Evolutionary conservation across 2,113 vertebrate genomes (phyloP).

Genomic region (Pollimyrus isidori): DNA sequence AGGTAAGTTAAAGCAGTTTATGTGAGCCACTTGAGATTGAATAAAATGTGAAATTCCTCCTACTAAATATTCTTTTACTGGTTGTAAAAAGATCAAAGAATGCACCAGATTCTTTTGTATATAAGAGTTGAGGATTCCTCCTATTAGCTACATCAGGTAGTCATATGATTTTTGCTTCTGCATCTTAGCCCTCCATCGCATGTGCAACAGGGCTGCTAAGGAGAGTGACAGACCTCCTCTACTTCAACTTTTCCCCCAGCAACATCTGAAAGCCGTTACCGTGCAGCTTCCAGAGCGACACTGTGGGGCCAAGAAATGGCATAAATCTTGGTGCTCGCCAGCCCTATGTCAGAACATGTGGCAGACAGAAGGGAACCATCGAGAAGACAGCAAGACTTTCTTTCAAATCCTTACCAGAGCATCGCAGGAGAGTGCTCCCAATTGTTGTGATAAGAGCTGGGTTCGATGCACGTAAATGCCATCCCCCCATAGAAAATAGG

Average conservation of each 20-base stretch:
- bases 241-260: slow-evolving; percentile 14
- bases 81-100: background rate
- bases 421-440: background rate
- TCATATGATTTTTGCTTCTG: background rate
- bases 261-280: slow-evolving; percentile 38
- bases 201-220: background rate
- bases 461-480: background rate
- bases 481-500: background rate
- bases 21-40: background rate
- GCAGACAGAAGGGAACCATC: slow-evolving; percentile 19
- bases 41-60: background rate
- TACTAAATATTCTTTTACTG: background rate
- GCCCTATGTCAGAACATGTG: slow-evolving; percentile 22
- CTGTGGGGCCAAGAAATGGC: slow-evolving; percentile 20
- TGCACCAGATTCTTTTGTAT: background rate
- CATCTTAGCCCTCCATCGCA: background rate
- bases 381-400: background rate
- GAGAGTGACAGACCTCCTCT: background rate
- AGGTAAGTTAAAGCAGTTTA: background rate
- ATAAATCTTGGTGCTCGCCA: slow-evolving; percentile 23
- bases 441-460: background rate
- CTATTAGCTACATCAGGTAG: background rate
- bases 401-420: background rate
- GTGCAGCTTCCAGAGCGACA: slow-evolving; percentile 20
- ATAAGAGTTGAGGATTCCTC: background rate